Conservation (phyloP, 1,140 invertebrate genomes). For the Calosoma granatense region DNA sequence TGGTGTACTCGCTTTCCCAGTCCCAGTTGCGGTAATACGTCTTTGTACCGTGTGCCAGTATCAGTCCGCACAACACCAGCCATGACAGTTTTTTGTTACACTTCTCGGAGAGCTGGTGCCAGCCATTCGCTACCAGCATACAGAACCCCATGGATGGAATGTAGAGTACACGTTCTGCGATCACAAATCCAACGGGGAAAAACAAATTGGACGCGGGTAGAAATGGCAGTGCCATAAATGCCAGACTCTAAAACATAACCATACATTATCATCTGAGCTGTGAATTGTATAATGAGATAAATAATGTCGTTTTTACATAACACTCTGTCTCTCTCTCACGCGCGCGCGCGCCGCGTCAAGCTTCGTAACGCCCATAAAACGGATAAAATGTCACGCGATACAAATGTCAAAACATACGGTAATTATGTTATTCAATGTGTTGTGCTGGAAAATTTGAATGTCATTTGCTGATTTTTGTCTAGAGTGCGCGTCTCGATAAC, state of each 20-base stretch:
- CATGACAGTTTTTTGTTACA: constrained; percentile 49
- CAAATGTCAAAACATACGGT: no score
- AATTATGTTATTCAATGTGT: no score
- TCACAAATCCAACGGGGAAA: constrained; percentile 94
- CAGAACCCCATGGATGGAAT: constrained; percentile 98
- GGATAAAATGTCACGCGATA: no score
- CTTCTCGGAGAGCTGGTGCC: constrained; percentile 39
- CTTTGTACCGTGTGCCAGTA: constrained; percentile 69
- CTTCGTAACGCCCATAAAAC: no score
- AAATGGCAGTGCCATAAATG: constrained; percentile 83
- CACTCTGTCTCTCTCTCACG: no score
- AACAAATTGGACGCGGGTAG: constrained; percentile 94
- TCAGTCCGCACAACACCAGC: constrained; percentile 49
- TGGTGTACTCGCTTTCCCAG: constrained; percentile 85
- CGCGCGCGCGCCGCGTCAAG: no score
- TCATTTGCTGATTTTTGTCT: no score
- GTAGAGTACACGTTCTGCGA: constrained; percentile 92
- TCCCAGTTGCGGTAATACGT: constrained; percentile 81
- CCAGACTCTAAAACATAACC: constrained; percentile 55
- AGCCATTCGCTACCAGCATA: constrained; percentile 79
- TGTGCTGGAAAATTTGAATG: no score
- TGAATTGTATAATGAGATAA: constrained; percentile 2
- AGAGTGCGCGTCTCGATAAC: no score
- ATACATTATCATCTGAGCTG: neutral
- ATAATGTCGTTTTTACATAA: no score